Evolutionary conservation across 2,113 vertebrate genomes (phyloP), one percentile per base, ranked within the genome.

Genomic region (Nannobrachium achirus): DNA sequence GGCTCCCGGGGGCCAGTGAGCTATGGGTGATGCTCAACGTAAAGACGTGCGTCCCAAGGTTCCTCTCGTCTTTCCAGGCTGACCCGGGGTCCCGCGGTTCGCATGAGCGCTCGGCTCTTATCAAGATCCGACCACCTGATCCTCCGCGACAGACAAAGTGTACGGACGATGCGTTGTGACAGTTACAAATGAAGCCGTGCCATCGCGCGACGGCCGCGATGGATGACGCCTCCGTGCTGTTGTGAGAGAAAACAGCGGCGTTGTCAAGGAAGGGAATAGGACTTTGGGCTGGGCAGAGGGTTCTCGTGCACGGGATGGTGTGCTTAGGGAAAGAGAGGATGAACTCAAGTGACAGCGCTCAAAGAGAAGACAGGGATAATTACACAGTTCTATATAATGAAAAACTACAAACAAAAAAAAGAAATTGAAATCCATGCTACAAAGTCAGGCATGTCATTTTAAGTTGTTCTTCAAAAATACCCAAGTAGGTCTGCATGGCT

Each of bases 101-200:
- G 75, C 73, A 71, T 49, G 19, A 63, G 71, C 11, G 0, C 63
- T 76, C 25, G 20, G 66, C 61, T 84, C 79, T 74, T 63, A 76
- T 83, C 87, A 64, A 15, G 40, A 0, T 0, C 6, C 38, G 20
- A 4, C 3, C 19, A 18, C 41, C 10, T 73, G 78, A 83, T 77
- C 63, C 38, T 2, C 14, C 0, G 18, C 33, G 59, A 78, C 75
- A 78, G 78, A 74, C 45, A n/a, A 56, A 79, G 53, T 2, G 72
- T 60, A 63, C 56, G 0, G 63, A 20, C 33, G 51, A 40, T 20
- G 48, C 58, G 10, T 65, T 49, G 0, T 78, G 87, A 86, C 80
- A 71, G 83, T 66, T 73, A 79, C 68, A 71, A 77, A 84, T 84
- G 81, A 69, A 67, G 60, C 67, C 0, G 63, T 48, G 75, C 42